Conservation (phyloP, 2,888 invertebrate species). For the Acleris holmiana region DNA sequence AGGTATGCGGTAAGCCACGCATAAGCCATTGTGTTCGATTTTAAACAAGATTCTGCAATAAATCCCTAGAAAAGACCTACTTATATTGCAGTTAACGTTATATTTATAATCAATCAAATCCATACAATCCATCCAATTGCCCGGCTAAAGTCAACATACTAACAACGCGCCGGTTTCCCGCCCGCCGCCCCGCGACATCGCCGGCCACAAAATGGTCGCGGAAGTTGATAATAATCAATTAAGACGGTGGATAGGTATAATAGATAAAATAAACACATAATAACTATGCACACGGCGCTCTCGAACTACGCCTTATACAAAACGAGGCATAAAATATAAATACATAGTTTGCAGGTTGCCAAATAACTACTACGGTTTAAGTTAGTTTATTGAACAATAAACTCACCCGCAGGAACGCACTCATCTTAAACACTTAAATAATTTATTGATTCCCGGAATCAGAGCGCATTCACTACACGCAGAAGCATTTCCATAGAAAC, state of each 20-base stretch:
- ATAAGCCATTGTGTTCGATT: no score
- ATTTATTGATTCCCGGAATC: constrained; percentile 49
- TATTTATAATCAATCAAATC: no score
- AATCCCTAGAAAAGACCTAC: no score
- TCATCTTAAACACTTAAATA: constrained; percentile 21
- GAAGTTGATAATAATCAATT: constrained; percentile 35
- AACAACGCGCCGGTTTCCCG: neutral
- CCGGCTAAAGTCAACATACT: no score
- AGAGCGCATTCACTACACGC: constrained; percentile 47
- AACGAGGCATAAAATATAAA: no score
- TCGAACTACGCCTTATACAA: neutral
- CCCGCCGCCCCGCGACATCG: neutral
- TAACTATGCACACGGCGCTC: constrained; percentile 6
- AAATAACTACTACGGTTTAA: neutral
- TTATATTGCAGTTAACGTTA: no score
- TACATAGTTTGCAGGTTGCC: no score
- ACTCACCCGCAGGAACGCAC: constrained; percentile 24
- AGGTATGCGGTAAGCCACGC: no score
- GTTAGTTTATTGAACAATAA: neutral
- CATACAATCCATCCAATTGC: no score
- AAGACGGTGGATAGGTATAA: constrained; percentile 16
- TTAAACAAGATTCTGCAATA: no score
- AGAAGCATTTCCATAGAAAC: constrained; percentile 67
- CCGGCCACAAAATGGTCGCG: constrained; percentile 16
- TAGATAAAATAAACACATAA: constrained; percentile 28